Evolutionary conservation across 2,888 invertebrate species (phyloP), one percentile per base, ranked within the genome.

Genomic region (Campaea margaritaria): DNA sequence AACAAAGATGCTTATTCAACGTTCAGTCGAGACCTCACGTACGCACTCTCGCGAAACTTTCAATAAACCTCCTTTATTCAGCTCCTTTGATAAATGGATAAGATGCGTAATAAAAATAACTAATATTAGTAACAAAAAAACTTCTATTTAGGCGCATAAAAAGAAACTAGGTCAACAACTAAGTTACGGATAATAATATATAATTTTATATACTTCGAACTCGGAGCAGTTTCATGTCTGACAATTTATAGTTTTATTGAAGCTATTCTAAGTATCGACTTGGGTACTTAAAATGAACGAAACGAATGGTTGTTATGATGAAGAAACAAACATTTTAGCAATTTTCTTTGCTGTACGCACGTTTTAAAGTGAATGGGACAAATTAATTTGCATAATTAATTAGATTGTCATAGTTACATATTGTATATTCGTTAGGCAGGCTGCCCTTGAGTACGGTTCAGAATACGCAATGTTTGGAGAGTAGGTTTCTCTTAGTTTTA

Each of bases 401-500:
- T 31, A 59, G 44, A n/a, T n/a, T n/a, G n/a, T n/a, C n/a, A 48
- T 16, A 52, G 51, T 36, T 52, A 58, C 58, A 48, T 58, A 48
- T 52, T 52, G 58, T 51, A 42, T 51, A 50, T 58, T 52, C 28
- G 47, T 48, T 52, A 48, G 51, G 39, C 31, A 27, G 54, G n/a
- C 39, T 48, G 58, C 53, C 58, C 44, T 53, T 43, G 44, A 39
- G 38, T 38, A 44, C 45, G 39, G 45, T n/a, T 34, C 43, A 34
- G 45, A 56, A 57, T 59, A 56, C 56, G 56, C 45, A 63, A 63
- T 56, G 52, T 49, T 64, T 62, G 43, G 50, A 45, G 64, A 66
- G 61, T 69, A 70, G 68, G 70, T 70, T 69, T 74, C 70, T 68
- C 68, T 73, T 73, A 73, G 74, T 72, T 72, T 70, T 69, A 72